These are phyloP conservation scores for Actinia equina DNA, from an alignment of 64 coral and sea anemone species.

Conservation along the genomic window DNA sequence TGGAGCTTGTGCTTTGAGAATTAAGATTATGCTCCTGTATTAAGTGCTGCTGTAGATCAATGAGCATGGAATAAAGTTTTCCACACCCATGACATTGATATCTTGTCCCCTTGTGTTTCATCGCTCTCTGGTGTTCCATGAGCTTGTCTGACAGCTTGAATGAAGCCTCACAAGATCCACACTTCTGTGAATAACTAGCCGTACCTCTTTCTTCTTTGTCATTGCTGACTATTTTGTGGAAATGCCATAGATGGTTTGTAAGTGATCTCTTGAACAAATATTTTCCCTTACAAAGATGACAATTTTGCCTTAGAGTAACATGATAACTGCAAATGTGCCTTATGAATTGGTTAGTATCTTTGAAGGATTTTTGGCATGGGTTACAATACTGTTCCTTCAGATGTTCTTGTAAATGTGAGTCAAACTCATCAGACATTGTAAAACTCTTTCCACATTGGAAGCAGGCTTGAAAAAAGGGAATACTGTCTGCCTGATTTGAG, in stretches of 20 bases:
- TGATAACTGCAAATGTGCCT: background rate
- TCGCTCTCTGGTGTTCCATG: background rate
- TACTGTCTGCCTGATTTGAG: background rate
- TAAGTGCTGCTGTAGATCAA: background rate
- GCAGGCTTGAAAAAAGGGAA: background rate
- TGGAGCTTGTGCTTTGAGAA: background rate
- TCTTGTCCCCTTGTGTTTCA: background rate
- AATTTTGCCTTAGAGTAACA: background rate
- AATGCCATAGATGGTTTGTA: background rate
- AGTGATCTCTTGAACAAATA: background rate
- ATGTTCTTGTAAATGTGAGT: background rate
- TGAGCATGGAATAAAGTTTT: background rate
- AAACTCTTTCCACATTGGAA: conserved; percentile 13
- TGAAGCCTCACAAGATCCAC: background rate
- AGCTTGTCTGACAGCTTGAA: background rate
- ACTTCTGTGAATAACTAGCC: background rate
- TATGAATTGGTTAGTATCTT: background rate
- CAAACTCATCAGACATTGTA: background rate
- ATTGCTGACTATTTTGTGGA: background rate
- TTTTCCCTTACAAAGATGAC: background rate
- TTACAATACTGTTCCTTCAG: background rate
- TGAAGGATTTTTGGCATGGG: background rate
- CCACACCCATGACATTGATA: background rate
- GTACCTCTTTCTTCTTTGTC: no score
- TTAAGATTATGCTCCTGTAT: background rate